Conservation (phyloP, 2,888 invertebrate species). For the Cantharis lateralis region DNA sequence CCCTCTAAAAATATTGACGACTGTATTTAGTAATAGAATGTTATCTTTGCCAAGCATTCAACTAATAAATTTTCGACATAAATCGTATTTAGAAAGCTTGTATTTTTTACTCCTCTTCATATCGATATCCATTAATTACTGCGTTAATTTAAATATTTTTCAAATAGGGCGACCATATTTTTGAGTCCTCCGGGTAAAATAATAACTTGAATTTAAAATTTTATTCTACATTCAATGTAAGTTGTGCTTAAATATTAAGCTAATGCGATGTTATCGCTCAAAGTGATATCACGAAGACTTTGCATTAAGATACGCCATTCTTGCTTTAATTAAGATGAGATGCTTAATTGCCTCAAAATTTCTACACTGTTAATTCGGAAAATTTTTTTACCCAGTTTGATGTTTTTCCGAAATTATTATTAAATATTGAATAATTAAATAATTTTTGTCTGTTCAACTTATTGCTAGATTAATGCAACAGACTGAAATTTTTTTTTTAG, state of each 20-base stretch:
- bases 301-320: slow-evolving; percentile 49
- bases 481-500: no score
- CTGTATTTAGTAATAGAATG: slow-evolving; percentile 48
- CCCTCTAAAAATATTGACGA: slow-evolving; percentile 46
- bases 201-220: slow-evolving; percentile 38
- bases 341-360: slow-evolving; percentile 48
- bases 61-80: slow-evolving; percentile 54
- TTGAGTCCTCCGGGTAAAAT: background rate
- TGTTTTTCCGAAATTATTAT: no score
- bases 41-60: slow-evolving; percentile 53
- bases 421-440: no score
- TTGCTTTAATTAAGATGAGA: slow-evolving; percentile 52
- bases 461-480: no score
- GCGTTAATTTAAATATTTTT: background rate
- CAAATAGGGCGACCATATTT: background rate
- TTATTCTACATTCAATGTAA: slow-evolving; percentile 54
- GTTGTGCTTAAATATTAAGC: slow-evolving; percentile 46
- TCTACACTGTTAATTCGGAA: slow-evolving; percentile 33
- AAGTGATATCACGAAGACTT: slow-evolving; percentile 49
- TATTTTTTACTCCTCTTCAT: slow-evolving; percentile 28
- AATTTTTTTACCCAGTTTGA: background rate
- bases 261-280: slow-evolving; percentile 45
- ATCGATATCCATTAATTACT: slow-evolving; percentile 5
- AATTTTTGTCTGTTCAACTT: no score
- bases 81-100: slow-evolving; percentile 45